Base-by-base conservation (phyloP, 2,113 vertebrate species). In the Austrofundulus limnaeus region DNA sequence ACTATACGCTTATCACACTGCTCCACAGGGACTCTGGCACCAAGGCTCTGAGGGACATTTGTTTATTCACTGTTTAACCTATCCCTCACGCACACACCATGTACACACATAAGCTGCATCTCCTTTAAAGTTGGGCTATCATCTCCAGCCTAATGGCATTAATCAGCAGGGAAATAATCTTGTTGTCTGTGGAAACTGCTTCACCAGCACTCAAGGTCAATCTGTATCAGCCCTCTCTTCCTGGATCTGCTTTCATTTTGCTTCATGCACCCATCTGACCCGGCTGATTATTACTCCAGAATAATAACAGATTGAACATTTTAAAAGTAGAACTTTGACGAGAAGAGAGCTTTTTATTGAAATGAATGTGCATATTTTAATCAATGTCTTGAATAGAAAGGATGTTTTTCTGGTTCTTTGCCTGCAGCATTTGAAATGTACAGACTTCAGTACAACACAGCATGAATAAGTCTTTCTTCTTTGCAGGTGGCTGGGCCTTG, bases 401-500 rank as follows among this genome's bases (percentile, higher is more conserved):
- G 7, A 25, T 20, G 10, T 21, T 10, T 11, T n/a, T 19, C 24
- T 54, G 6, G 0, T 17, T 47, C 9, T 41, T 41, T 34, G 31
- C 31, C 31, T 34, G 31, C 31, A 34, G 9, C 31, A 2, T 8
- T 34, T 34, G 31, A 34, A 34, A 34, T 34, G 31, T 9, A 8
- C 10, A 5, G 10, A 2, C 31, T 34, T 2, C 31, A 34, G 31
- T 8, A 34, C 31, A 34, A 34, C 31, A 34, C 31, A 34, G 31
- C 13, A 49, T 9, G 14, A 11, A 2, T 7, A 3, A n/a, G 1
- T 20, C 1, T 0, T 39, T 76, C 5, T 17, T 74, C 21, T 68
- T 43, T 45, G 0, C 80, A 98, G 97, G 96, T 0, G 97, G 97
- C 60, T 98, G 97, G 96, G 94, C 96, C 1, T 88, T 99, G 77